phyloP scores from a whole-genome alignment of 2,888 invertebrate species.

The Lochmaea capreae region DNA sequence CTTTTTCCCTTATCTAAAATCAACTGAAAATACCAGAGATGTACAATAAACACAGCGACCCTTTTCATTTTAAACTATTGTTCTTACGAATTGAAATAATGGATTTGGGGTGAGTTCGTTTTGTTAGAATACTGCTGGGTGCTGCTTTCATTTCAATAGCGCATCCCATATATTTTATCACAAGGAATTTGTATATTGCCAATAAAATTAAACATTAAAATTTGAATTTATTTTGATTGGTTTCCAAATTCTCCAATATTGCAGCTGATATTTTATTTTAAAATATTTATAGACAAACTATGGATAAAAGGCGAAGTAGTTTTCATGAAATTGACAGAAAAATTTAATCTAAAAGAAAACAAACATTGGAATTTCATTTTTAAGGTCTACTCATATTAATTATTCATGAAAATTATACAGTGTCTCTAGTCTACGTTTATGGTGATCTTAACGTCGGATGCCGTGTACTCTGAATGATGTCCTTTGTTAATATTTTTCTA shows the following conservation, averaged over 20 bases:
- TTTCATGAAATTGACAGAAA: no score
- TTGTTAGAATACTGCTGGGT: conserved; percentile 27
- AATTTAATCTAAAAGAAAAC: no score
- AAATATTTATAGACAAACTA: no score
- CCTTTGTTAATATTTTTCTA: conserved; percentile 27
- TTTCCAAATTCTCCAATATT: background rate
- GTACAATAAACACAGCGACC: conserved; percentile 25
- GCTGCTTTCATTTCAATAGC: conserved; percentile 15
- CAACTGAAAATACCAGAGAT: conserved; percentile 21
- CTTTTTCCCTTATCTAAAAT: conserved; percentile 5
- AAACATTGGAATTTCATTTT: no score
- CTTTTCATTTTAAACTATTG: conserved; percentile 40
- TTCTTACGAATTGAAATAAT: conserved; percentile 38
- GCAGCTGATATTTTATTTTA: no score
- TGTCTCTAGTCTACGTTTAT: background rate
- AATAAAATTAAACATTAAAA: background rate
- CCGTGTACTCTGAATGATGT: conserved; percentile 30
- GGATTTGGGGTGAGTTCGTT: conserved; percentile 27
- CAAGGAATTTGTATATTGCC: background rate
- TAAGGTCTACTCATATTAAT: background rate
- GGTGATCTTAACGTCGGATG: background rate
- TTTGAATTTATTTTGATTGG: background rate
- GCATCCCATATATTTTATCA: background rate
- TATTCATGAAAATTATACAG: background rate
- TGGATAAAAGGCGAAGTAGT: no score